Evolutionary conservation across 2,888 invertebrate species (phyloP).

Genomic region (Eutolmus rufibarbis): DNA sequence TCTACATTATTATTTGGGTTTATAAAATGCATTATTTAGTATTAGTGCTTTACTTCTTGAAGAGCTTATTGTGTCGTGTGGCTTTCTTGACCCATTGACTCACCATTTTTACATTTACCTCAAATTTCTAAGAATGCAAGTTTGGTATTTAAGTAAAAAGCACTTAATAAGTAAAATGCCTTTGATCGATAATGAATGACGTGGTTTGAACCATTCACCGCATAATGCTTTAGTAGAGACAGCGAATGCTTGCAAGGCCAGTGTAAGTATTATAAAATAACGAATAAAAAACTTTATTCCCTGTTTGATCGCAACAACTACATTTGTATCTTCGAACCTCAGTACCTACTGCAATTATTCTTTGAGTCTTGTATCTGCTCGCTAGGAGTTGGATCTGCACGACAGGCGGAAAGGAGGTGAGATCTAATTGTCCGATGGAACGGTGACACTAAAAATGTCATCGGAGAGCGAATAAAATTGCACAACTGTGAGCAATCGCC

Average conservation of each 20-base stretch:
- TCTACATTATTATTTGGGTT: too few relatives aligned
- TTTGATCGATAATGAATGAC: too few relatives aligned
- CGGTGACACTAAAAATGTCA: constrained; percentile 26
- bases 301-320: not conserved
- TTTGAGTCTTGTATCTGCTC: not conserved
- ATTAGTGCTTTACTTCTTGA: too few relatives aligned
- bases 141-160: too few relatives aligned
- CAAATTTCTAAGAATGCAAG: too few relatives aligned
- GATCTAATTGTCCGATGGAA: constrained; percentile 1
- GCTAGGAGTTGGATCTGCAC: not conserved
- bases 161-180: too few relatives aligned
- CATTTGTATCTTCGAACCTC: not conserved
- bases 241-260: not conserved
- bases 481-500: not conserved
- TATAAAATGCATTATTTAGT: too few relatives aligned
- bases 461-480: not conserved
- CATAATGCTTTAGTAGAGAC: not conserved
- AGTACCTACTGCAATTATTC: not conserved
- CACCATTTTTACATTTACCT: too few relatives aligned
- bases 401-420: not conserved
- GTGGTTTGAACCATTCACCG: too few relatives aligned
- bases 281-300: not conserved
- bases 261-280: not conserved
- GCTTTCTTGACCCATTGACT: too few relatives aligned
- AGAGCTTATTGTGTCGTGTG: too few relatives aligned